phyloP scores from a whole-genome alignment of 2,888 invertebrate species.

The Phrixothrix hirtus region DNA sequence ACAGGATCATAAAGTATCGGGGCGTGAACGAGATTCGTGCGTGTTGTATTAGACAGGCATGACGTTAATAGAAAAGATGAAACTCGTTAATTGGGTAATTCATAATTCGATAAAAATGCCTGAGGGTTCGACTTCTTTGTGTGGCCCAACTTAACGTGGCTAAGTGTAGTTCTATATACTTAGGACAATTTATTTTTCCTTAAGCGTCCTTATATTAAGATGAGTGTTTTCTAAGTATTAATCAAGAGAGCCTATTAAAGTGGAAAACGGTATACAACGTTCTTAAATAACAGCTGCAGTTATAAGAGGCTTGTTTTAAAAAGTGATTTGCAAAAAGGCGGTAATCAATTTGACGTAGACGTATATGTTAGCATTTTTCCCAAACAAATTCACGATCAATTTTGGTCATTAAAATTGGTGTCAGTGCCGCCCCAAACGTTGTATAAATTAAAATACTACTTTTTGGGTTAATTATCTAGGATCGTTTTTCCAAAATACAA shows the following conservation, averaged over 20 bases:
- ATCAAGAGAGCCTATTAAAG: slow-evolving; percentile 2
- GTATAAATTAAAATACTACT: too few relatives aligned
- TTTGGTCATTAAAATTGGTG: too few relatives aligned
- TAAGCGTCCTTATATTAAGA: slow-evolving; percentile 6
- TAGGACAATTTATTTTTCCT: neutral
- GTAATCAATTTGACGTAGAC: neutral
- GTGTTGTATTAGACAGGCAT: slow-evolving; percentile 21
- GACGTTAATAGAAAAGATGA: slow-evolving; percentile 32
- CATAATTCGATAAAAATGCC: slow-evolving; percentile 25
- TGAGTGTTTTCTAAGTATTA: slow-evolving; percentile 8
- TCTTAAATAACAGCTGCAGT: neutral
- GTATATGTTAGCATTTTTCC: too few relatives aligned
- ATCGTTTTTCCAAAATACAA: too few relatives aligned
- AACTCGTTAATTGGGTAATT: slow-evolving; percentile 33
- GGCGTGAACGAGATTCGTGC: slow-evolving; percentile 21
- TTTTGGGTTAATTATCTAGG: too few relatives aligned
- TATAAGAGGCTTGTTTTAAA: neutral
- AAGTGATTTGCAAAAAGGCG: neutral
- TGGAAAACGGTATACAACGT: neutral
- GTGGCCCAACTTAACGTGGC: slow-evolving; percentile 14
- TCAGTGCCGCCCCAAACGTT: too few relatives aligned
- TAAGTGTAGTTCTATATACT: slow-evolving; percentile 4
- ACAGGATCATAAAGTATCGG: slow-evolving; percentile 18
- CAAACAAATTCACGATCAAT: too few relatives aligned
- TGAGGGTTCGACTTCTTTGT: slow-evolving; percentile 13